Percentiles rank a stretch among this genome's conserved stretches.
Evolutionary conservation across 2,113 vertebrate species (phyloP).

Genomic region (Planiliza haematocheilus): DNA sequence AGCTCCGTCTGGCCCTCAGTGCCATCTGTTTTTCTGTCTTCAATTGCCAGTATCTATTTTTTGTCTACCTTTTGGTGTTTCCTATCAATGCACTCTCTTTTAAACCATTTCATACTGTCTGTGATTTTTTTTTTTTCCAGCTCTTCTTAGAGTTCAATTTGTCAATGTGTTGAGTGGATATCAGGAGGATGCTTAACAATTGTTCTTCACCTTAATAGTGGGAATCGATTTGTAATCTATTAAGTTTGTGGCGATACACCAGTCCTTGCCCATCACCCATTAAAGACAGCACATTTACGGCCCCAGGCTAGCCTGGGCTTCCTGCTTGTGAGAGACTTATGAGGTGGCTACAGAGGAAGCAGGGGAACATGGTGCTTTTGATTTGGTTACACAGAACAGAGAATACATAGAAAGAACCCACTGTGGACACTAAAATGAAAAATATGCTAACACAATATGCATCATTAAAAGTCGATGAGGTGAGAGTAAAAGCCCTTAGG

Average conservation of each 20-base stretch:
- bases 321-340: conserved; percentile 67
- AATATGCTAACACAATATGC: background rate
- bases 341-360: conserved; percentile 33
- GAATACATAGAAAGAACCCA: background rate
- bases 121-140: background rate
- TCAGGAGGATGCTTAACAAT: background rate
- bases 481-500: background rate
- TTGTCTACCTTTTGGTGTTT: background rate
- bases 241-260: background rate
- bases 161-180: background rate
- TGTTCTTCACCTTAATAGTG: background rate
- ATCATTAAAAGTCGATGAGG: conserved; percentile 8
- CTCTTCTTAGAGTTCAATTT: background rate
- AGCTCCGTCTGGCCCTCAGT: background rate
- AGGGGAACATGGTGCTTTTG: conserved; percentile 34
- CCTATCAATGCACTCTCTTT: background rate
- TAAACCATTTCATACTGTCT: background rate
- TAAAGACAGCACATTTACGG: background rate
- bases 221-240: background rate
- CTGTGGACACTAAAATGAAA: background rate
- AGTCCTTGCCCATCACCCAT: conserved; percentile 4
- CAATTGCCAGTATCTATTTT: background rate
- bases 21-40: background rate
- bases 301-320: conserved; percentile 27
- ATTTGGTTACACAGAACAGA: conserved; percentile 41